Percentiles rank a stretch among this genome's conserved stretches.
phyloP scores from a whole-genome alignment of 2,888 invertebrate species.

The Parnassius apollo region DNA sequence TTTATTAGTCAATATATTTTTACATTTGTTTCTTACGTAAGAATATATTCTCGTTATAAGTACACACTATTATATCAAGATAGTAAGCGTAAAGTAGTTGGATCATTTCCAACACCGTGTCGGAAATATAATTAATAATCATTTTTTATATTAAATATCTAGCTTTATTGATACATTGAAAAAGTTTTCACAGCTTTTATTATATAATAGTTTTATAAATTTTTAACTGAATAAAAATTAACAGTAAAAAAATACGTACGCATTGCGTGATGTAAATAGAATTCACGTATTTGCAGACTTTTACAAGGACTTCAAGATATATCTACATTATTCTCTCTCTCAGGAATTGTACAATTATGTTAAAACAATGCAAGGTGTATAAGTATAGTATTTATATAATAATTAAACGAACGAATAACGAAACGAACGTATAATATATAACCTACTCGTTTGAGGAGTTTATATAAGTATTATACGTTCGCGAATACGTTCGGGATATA shows the following conservation, averaged over 20 bases:
- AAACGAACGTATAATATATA: no score
- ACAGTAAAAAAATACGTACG: constrained; percentile 58
- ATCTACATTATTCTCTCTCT: constrained; percentile 54
- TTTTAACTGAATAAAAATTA: constrained; percentile 51
- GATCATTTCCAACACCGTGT: constrained; percentile 56
- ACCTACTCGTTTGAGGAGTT: background rate
- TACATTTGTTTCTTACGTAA: constrained; percentile 61
- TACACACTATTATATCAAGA: constrained; percentile 66
- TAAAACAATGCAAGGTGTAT: constrained; percentile 28
- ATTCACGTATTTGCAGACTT: constrained; percentile 35
- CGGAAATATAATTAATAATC: constrained; percentile 51
- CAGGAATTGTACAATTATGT: constrained; percentile 55
- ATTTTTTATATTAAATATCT: constrained; percentile 44
- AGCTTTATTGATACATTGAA: constrained; percentile 34
- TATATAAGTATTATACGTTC: background rate
- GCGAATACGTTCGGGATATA: constrained; percentile 5
- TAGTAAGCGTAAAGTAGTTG: constrained; percentile 77
- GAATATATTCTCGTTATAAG: constrained; percentile 59
- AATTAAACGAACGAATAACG: no score
- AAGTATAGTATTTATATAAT: constrained; percentile 27
- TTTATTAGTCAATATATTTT: constrained; percentile 55
- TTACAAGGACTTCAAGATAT: constrained; percentile 45
- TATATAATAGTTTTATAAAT: constrained; percentile 18
- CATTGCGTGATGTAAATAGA: constrained; percentile 35
- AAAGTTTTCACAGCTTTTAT: constrained; percentile 31